Base-by-base conservation (phyloP, 2,888 invertebrate species). In the Drosophila gaucha region DNA sequence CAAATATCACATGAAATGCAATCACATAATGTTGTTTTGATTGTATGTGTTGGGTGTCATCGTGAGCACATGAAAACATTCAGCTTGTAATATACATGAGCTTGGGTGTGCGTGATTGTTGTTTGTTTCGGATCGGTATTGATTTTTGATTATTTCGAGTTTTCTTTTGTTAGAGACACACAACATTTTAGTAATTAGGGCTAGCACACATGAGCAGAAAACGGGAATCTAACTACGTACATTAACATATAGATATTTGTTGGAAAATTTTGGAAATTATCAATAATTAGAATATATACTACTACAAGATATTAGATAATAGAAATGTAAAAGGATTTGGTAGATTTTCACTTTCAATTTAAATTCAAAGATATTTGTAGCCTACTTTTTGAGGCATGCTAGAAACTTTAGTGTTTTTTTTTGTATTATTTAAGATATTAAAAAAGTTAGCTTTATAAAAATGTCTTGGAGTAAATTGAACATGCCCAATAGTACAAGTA, bases 141-240 rank as follows among this genome's bases (percentile, higher is more conserved):
- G 16, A 22, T 22, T 41, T 47, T 62, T 41, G n/a, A 12, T 30
- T 52, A 56, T 41, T 52, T 54, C 46, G 20, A 43, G 6, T 28
- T 43, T 52, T 38, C 41, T 52, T 64, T 26, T 47, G 59, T 73
- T 69, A 70, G 50, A 54, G 36, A 66, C 65, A 65, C 36, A 56
- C 28, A 43, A 56, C 20, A 24, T 62, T 50, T 24, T 31, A 41
- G 38, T 65, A 35, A 51, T 36, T 33, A 30, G 52, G 36, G 52
- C 35, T 51, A 30, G 30, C 22, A 39, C 54, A 69, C 76, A 64
- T 64, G 64, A 56, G 68, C 54, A 67, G 59, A 56, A 60, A 70
- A 50, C 64, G 72, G 67, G 67, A 47, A 46, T 62, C 80, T 83
- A 80, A 56, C 86, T 80, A 80, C 86, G 44, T 69, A 80, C 65